A percentile compares a stretch with the other conserved stretches of the same genome.
Evolutionary conservation across 2,113 vertebrate genomes (phyloP).

Genomic region (Alouatta palliata): DNA sequence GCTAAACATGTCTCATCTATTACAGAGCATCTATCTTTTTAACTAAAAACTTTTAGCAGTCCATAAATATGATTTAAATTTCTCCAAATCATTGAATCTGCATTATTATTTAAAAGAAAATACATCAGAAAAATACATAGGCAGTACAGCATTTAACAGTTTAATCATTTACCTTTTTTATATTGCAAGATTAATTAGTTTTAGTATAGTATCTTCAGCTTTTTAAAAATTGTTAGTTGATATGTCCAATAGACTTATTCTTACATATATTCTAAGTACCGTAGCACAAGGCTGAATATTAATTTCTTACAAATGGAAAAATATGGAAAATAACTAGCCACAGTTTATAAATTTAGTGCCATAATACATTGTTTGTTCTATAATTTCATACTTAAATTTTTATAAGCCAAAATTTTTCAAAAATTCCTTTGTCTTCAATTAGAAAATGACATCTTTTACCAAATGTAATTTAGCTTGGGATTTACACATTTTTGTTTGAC

Average conservation of each 20-base stretch:
- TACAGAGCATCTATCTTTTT: not conserved
- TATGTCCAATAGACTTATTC: not conserved
- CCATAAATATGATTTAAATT: not conserved
- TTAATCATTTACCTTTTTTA: not conserved
- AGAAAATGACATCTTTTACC: not conserved
- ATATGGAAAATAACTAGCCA: not conserved
- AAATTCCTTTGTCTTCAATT: not conserved
- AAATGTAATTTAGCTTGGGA: not conserved
- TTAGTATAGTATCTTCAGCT: not conserved
- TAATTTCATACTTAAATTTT: not conserved
- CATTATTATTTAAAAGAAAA: not conserved
- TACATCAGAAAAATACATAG: not conserved
- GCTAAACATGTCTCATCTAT: not conserved
- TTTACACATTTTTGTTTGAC: constrained; percentile 19
- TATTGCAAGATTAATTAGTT: not conserved
- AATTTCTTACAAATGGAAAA: not conserved
- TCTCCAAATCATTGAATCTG: not conserved
- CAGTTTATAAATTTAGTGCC: not conserved
- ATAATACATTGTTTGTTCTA: not conserved
- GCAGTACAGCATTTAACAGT: not conserved
- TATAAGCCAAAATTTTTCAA: not conserved
- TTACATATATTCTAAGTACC: not conserved
- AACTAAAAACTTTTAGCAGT: not conserved
- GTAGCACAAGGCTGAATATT: not conserved
- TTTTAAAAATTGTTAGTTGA: not conserved